Conservation (phyloP, 2,113 vertebrate species). For the Phyllostomus hastatus region DNA sequence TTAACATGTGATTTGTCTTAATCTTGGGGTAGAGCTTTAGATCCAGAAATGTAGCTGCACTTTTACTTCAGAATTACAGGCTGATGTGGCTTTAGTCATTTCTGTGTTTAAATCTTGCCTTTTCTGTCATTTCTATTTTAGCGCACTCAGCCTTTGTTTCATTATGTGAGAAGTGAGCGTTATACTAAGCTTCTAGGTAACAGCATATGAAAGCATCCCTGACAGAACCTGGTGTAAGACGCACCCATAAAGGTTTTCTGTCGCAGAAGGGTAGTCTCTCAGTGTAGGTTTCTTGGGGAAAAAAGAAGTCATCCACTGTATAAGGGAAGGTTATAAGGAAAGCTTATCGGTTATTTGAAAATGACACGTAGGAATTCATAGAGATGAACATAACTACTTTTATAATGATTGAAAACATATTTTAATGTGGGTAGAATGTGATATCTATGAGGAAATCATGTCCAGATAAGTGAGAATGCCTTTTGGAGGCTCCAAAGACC, state of each 20-base stretch:
- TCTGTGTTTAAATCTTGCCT: no score
- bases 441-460: not conserved
- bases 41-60: not conserved
- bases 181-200: not conserved
- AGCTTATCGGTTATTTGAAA: not conserved
- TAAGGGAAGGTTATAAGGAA: not conserved
- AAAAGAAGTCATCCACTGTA: not conserved
- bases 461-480: not conserved
- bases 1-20: not conserved
- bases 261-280: not conserved
- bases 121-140: not conserved
- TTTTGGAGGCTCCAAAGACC: not conserved
- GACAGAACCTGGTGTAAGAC: fast-evolving
- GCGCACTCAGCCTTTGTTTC: fast-evolving
- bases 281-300: not conserved
- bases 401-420: not conserved
- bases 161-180: not conserved
- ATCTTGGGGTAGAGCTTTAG: not conserved
- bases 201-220: not conserved
- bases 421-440: not conserved
- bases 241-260: not conserved
- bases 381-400: not conserved
- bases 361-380: not conserved
- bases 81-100: not conserved
- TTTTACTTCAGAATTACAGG: not conserved